Evolutionary conservation across 2,113 vertebrate species (phyloP).

Genomic region (Mixornis gularis): DNA sequence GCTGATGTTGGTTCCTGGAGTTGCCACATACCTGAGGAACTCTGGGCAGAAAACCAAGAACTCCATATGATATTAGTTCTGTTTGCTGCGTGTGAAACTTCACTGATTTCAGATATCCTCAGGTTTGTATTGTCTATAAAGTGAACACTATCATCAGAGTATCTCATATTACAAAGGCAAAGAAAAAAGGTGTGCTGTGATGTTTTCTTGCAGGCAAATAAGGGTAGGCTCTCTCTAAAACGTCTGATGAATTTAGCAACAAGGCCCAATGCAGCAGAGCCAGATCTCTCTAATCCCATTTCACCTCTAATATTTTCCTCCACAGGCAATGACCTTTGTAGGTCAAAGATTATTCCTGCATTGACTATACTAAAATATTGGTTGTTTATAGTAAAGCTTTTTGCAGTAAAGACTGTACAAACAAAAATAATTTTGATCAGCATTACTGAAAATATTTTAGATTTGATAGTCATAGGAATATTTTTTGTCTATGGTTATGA

Average conservation of each 20-base stretch:
- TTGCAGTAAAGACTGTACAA: background rate
- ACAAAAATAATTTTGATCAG: background rate
- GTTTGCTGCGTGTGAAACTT: background rate
- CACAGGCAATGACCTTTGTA: background rate
- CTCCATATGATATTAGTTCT: slow-evolving; percentile 15
- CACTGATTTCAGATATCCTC: background rate
- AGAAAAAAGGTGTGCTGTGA: background rate
- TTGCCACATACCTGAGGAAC: slow-evolving; percentile 30
- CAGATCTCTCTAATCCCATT: background rate
- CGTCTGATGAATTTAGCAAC: background rate
- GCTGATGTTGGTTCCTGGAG: slow-evolving; percentile 24
- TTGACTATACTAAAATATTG: background rate
- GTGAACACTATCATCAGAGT: background rate
- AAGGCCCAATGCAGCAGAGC: background rate
- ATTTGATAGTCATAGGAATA: background rate
- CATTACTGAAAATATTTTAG: background rate
- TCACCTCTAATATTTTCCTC: background rate
- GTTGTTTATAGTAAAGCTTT: background rate
- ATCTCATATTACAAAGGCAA: background rate
- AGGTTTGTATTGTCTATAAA: background rate
- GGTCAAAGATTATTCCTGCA: background rate
- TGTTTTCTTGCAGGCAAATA: background rate
- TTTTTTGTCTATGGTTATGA: background rate
- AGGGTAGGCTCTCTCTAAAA: background rate
- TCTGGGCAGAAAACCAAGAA: slow-evolving; percentile 21